A percentile compares a stretch with the other conserved stretches of the same genome.
These are phyloP conservation scores for Cebus imitator DNA, from an alignment of 2,113 vertebrate genomes.

Conservation along the genomic window DNA sequence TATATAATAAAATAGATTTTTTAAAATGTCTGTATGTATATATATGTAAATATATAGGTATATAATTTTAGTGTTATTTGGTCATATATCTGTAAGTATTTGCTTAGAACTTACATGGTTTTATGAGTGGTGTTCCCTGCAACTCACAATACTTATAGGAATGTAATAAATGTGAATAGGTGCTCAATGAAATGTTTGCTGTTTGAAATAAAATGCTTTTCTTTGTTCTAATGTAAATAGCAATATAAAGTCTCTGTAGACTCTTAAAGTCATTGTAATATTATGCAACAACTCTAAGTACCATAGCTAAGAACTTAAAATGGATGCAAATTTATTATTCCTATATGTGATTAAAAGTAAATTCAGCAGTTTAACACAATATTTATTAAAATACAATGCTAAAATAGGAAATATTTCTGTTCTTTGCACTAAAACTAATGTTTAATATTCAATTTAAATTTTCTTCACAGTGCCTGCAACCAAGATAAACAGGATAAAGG, in stretches of 20 bases:
- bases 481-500: not conserved
- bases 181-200: not conserved
- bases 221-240: not conserved
- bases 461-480: not conserved
- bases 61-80: not conserved
- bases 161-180: not conserved
- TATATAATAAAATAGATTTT: not conserved
- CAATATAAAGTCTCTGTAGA: not conserved
- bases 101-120: not conserved
- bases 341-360: slow-evolving; percentile 21
- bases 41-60: not conserved
- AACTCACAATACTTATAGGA: no score
- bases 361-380: not conserved
- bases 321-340: not conserved
- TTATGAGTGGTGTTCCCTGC: not conserved
- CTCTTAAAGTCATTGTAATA: not conserved
- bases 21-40: not conserved
- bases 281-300: not conserved
- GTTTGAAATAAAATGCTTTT: not conserved
- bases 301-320: slow-evolving; percentile 36
- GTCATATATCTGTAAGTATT: not conserved
- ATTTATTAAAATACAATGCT: not conserved
- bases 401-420: not conserved
- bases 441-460: slow-evolving; percentile 51
- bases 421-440: not conserved